Conservation (phyloP, 2,797 vertebrate species). For the Peromyscus aztecus region DNA sequence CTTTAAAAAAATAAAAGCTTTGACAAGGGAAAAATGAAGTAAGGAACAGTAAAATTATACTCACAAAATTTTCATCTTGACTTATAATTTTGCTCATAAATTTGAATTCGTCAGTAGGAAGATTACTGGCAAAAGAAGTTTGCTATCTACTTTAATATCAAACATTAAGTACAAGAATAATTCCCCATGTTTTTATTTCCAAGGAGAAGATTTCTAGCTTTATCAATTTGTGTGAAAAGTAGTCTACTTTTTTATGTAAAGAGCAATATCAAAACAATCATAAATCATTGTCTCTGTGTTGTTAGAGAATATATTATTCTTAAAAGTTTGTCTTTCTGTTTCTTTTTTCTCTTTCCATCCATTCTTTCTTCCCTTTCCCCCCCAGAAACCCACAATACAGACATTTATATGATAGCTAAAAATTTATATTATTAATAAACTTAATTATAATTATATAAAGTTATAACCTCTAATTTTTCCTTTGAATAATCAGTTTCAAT, state of each 20-base stretch:
- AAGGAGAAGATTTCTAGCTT: background rate
- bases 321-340: background rate
- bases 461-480: background rate
- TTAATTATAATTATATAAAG: background rate
- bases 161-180: background rate
- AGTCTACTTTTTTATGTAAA: background rate
- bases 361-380: background rate
- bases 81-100: background rate
- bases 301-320: background rate
- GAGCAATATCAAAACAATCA: background rate
- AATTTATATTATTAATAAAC: background rate
- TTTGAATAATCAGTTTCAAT: background rate
- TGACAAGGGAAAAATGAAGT: background rate
- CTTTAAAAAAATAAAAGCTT: background rate
- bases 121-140: background rate
- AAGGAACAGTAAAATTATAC: background rate
- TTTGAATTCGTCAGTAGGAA: background rate
- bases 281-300: background rate
- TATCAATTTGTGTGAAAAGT: background rate
- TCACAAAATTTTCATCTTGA: background rate
- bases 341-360: background rate
- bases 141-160: background rate
- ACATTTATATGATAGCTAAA: background rate
- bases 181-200: background rate
- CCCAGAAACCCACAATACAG: background rate